These are phyloP conservation scores for Conomelus anceps DNA, from an alignment of 2,888 invertebrate genomes.

Conservation along the genomic window DNA sequence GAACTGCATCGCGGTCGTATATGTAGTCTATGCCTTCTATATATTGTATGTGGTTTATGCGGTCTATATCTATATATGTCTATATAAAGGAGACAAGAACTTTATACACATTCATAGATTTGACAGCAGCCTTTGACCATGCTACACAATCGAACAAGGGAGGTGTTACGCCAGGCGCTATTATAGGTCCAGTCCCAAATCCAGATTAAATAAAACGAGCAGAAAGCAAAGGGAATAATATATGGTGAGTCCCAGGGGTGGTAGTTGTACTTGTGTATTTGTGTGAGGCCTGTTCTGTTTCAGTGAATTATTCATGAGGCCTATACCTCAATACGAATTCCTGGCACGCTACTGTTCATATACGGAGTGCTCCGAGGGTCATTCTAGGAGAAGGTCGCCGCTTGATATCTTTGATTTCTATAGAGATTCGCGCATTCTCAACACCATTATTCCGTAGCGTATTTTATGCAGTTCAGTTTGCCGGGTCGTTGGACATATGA, in stretches of 20 bases:
- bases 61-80: too few relatives aligned
- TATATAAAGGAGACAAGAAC: too few relatives aligned
- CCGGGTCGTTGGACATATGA: background rate
- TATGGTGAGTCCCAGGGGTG: background rate
- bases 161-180: background rate
- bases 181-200: conserved; percentile 3
- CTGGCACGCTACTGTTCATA: background rate
- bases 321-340: background rate
- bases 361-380: background rate
- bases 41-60: too few relatives aligned
- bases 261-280: too few relatives aligned
- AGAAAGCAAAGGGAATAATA: background rate
- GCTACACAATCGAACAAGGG: too few relatives aligned
- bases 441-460: background rate
- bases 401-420: background rate
- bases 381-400: background rate
- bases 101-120: too few relatives aligned
- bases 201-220: background rate
- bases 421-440: background rate
- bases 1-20: too few relatives aligned
- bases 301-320: background rate
- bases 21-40: too few relatives aligned
- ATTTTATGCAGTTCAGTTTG: background rate
- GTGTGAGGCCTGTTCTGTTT: background rate
- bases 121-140: too few relatives aligned